A percentile compares a stretch with the other conserved stretches of the same genome.
Conservation (phyloP, 2,888 invertebrate genomes). For the Eupithecia subumbrata region DNA sequence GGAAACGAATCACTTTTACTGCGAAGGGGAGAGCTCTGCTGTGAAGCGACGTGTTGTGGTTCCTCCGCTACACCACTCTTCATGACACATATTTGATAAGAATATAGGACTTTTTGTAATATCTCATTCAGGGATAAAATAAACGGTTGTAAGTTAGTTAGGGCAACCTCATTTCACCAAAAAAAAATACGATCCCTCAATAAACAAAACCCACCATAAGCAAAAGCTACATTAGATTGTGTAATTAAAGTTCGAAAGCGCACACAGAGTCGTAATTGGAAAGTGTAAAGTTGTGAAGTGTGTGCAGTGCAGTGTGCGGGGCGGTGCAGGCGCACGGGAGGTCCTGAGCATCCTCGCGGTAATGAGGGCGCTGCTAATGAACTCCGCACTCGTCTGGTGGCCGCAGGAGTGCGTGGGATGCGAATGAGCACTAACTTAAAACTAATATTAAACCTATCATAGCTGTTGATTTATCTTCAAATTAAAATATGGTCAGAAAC, state of each 20-base stretch:
- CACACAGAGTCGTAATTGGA: neutral
- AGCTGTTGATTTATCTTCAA: neutral
- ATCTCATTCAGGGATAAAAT: neutral
- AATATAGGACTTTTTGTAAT: neutral
- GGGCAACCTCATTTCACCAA: neutral
- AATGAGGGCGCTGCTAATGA: slow-evolving; percentile 12
- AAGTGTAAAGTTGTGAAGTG: neutral
- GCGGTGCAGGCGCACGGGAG: neutral
- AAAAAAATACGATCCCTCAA: neutral
- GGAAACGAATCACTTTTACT: slow-evolving; percentile 17
- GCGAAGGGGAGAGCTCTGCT: neutral
- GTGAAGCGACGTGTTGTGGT: neutral
- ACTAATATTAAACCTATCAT: neutral
- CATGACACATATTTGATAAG: neutral
- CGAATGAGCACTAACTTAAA: neutral
- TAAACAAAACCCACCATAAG: neutral
- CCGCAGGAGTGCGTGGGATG: neutral
- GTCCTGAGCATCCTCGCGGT: slow-evolving; percentile 3
- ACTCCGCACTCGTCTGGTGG: neutral
- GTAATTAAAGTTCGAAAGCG: neutral
- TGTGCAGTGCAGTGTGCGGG: neutral
- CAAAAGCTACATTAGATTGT: neutral
- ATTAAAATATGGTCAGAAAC: too few relatives aligned
- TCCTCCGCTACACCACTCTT: neutral
- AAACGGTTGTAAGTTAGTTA: neutral